These are phyloP conservation scores for Protobothrops mucrosquamatus DNA, from an alignment of 2,113 vertebrate species.

Conservation along the genomic window DNA sequence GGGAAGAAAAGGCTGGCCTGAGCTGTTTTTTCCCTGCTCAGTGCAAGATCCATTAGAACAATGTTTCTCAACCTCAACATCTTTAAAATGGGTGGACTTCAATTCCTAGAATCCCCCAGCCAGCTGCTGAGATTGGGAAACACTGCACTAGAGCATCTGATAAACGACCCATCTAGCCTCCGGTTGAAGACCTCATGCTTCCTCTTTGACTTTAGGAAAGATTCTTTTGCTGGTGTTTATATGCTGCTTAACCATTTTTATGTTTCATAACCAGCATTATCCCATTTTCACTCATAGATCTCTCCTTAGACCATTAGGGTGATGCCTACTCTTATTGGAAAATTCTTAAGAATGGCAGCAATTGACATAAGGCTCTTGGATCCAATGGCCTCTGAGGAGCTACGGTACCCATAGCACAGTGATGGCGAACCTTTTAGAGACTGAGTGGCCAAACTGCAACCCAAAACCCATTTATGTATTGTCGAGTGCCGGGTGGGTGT, in stretches of 20 bases:
- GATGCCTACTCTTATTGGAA: background rate
- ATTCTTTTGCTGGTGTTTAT: background rate
- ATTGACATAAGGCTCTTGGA: background rate
- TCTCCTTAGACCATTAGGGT: background rate
- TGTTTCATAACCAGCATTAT: background rate
- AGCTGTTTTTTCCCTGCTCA: background rate
- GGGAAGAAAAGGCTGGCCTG: background rate
- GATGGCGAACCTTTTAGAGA: no score
- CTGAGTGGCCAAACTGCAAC: no score
- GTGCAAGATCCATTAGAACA: background rate
- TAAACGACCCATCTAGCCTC: background rate
- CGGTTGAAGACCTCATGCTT: background rate
- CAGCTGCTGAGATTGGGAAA: background rate
- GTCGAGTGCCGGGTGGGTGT: no score
- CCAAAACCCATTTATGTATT: no score
- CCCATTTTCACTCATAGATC: background rate
- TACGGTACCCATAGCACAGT: background rate
- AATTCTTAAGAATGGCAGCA: background rate
- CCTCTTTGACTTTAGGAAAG: background rate
- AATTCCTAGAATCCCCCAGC: background rate
- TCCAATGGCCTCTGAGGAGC: background rate
- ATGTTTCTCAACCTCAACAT: background rate
- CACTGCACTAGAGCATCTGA: background rate
- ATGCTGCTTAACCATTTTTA: background rate
- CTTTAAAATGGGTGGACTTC: background rate